Evolutionary conservation across 2,888 invertebrate genomes (phyloP).

Genomic region (Argyresthia goedartella): DNA sequence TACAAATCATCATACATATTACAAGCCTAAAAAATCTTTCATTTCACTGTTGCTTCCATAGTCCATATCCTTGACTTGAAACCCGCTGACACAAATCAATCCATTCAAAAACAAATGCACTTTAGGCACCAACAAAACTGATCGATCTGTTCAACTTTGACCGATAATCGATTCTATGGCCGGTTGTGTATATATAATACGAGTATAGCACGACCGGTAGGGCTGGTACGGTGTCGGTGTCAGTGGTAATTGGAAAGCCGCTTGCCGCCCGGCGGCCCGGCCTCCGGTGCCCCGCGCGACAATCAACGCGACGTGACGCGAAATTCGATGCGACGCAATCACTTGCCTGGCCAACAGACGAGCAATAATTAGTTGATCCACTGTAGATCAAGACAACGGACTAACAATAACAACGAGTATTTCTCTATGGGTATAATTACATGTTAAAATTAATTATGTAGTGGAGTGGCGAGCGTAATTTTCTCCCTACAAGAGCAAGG

Average conservation of each 20-base stretch:
- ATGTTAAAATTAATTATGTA: not conserved
- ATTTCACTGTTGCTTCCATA: no score
- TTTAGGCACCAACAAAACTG: no score
- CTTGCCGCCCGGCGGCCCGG: constrained; percentile 13
- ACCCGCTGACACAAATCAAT: no score
- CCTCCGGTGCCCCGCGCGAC: constrained; percentile 54
- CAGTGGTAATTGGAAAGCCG: constrained; percentile 59
- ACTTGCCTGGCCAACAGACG: not conserved
- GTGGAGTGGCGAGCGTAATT: constrained; percentile 16
- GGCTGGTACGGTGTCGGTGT: constrained; percentile 45
- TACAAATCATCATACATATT: no score
- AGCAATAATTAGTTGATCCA: not conserved
- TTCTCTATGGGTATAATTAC: no score
- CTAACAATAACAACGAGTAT: no score
- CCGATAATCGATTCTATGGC: no score
- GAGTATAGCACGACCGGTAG: not conserved
- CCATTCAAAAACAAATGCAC: no score
- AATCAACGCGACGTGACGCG: constrained; percentile 67
- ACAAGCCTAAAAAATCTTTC: no score
- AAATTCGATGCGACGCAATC: constrained; percentile 53
- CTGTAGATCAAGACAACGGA: not conserved
- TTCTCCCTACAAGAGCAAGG: constrained; percentile 21
- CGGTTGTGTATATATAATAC: no score
- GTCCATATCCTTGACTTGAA: no score
- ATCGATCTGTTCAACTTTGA: no score